phyloP scores from a whole-genome alignment of 2,797 vertebrate species.

The Yasuhikotakia modesta region DNA sequence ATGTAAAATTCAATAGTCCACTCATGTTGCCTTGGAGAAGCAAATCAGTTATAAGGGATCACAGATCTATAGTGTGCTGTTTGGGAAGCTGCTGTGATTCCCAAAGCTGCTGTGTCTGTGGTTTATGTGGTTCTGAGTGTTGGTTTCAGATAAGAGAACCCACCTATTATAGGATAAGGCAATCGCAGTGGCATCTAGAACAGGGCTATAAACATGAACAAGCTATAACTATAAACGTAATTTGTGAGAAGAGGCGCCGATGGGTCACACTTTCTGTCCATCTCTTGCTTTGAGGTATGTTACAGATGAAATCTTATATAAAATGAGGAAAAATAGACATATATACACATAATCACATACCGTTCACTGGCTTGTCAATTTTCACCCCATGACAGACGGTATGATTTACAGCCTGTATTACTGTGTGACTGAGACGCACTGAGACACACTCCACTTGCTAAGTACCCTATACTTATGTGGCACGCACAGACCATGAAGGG shows the following conservation, averaged over 20 bases:
- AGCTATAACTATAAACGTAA: slow-evolving; percentile 23
- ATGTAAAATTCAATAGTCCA: slow-evolving; percentile 21
- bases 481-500: background rate
- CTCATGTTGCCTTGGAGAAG: slow-evolving; percentile 10
- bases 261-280: background rate
- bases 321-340: background rate
- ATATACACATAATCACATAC: background rate
- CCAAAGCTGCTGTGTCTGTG: slow-evolving; percentile 33
- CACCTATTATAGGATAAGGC: slow-evolving; percentile 44
- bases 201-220: slow-evolving; percentile 23
- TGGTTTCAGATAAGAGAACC: slow-evolving; percentile 49
- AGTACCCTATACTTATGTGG: slow-evolving; percentile 8
- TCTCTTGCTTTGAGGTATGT: background rate
- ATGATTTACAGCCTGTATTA: background rate
- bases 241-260: slow-evolving; percentile 9
- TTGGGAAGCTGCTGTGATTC: slow-evolving; percentile 20
- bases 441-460: background rate
- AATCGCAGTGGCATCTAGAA: slow-evolving; percentile 43
- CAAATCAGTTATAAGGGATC: slow-evolving; percentile 27
- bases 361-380: background rate
- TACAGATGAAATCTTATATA: background rate
- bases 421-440: background rate
- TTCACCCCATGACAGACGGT: background rate
- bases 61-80: slow-evolving; percentile 16
- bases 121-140: slow-evolving; percentile 27